These are phyloP conservation scores for Catharus minimus DNA, from an alignment of 2,113 vertebrate genomes.

Conservation along the genomic window DNA sequence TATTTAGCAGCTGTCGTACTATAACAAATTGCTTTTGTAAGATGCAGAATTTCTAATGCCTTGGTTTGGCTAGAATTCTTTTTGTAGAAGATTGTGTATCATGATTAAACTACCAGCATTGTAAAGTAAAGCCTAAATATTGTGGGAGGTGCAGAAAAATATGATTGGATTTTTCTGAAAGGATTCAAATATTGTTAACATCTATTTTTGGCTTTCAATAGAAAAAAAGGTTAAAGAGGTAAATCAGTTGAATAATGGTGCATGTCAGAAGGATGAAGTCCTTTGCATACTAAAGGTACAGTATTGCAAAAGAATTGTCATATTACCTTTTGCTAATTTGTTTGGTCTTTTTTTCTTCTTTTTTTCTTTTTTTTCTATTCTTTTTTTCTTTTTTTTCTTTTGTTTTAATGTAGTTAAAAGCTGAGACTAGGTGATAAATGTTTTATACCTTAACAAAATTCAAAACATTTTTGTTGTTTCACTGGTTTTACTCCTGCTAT, in stretches of 20 bases:
- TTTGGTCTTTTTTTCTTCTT: background rate
- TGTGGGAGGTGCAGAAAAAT: background rate
- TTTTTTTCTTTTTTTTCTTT: background rate
- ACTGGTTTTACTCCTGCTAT: conserved; percentile 22
- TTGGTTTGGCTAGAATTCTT: conserved; percentile 49
- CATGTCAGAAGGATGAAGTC: conserved; percentile 51
- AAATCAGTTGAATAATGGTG: background rate
- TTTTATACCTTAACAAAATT: conserved; percentile 41
- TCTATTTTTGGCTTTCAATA: background rate
- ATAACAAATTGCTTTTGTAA: conserved; percentile 63
- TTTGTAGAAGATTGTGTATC: conserved; percentile 35
- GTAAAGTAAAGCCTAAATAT: conserved; percentile 25
- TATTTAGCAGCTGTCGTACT: conserved; percentile 61
- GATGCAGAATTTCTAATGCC: conserved; percentile 48
- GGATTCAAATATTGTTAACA: background rate
- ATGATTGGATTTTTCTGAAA: background rate
- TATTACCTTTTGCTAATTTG: background rate
- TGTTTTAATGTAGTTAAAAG: background rate
- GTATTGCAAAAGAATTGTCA: conserved; percentile 1
- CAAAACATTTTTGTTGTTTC: conserved; percentile 33
- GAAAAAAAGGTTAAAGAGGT: background rate
- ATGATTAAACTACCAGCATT: conserved; percentile 31
- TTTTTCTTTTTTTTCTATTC: too few relatives aligned
- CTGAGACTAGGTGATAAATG: conserved; percentile 24
- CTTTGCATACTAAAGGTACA: conserved; percentile 58